Evolutionary conservation across 2,797 vertebrate genomes (phyloP).

Genomic region (Oreochromis grahami): DNA sequence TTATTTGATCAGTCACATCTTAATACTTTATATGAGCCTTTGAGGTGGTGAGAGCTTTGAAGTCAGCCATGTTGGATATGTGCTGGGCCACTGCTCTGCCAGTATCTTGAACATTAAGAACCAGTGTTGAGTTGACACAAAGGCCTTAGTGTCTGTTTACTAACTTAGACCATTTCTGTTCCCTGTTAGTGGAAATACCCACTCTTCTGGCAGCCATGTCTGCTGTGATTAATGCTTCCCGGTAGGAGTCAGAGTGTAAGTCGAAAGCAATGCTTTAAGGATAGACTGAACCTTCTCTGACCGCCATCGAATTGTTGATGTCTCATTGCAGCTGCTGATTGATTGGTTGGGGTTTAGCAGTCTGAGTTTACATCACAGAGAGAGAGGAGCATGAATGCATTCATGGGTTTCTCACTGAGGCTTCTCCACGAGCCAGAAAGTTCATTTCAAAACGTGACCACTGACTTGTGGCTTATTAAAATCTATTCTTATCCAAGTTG

Average conservation of each 20-base stretch:
- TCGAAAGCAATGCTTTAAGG: conserved; percentile 3
- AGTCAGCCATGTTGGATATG: neutral
- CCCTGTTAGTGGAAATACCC: conserved; percentile 15
- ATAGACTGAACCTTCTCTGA: neutral
- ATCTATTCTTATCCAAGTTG: neutral
- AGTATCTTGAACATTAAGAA: conserved; percentile 8
- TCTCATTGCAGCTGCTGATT: neutral
- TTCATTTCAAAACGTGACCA: neutral
- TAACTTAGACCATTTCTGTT: conserved; percentile 22
- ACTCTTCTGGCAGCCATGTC: conserved; percentile 15
- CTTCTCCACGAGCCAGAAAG: neutral
- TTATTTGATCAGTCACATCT: conserved; percentile 2
- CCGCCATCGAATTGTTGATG: conserved; percentile 4
- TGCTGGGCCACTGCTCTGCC: neutral
- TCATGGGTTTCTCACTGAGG: neutral
- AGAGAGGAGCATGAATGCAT: neutral
- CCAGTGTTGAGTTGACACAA: conserved; percentile 3
- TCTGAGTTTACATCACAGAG: conserved; percentile 1
- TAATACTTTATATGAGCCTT: neutral
- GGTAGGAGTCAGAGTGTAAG: neutral
- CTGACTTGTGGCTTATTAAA: neutral
- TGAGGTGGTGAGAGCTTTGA: neutral
- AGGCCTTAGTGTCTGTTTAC: neutral
- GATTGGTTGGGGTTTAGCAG: neutral
- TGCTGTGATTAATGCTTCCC: conserved; percentile 29